Base-by-base conservation (phyloP, 2,797 vertebrate species). In the Labeo calbasu region DNA sequence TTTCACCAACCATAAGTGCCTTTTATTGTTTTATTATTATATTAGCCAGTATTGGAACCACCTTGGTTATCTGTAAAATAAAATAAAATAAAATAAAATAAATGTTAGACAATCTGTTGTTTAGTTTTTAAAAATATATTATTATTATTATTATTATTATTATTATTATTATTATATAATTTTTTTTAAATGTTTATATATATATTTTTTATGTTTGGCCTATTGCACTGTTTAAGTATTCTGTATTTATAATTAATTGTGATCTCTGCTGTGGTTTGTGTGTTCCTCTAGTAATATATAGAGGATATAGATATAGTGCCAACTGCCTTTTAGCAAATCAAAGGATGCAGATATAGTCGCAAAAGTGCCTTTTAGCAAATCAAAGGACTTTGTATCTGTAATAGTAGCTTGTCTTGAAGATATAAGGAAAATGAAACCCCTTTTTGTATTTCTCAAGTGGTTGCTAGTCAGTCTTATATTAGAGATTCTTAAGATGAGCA, bases 391-490 rank as follows among this genome's bases (percentile, higher is more conserved):
- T 51, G 25, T 32, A 17, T 65, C 25, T 65, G 32, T 65, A 32
- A 32, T 7, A 79, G 77, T n/a, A 79, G 17, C 59, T 65, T 66
- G 48, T 79, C 28, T 65, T 79, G 19, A 48, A 51, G 13, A 25
- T n/a, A 53, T 17, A 19, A 19, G 5, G 9, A 46, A 81, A 69
- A 70, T 46, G 25, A 55, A 50, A 66, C 28, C n/a, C 2, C 61
- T 32, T 17, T 65, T 32, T 65, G 61, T 32, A 65, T 65, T 65
- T 65, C 63, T 65, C 63, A 65, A 65, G 63, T 65, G 63, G 63
- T 17, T 65, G 28, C 63, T 65, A 17, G 63, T 65, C 5, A 65
- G 17, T 61, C 25, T 78, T 77, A 0, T 57, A 68, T 17, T 40
- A 53, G 46, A 19, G 48, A 82, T 70, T 71, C 21, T 10, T 70